Percentiles rank a stretch among this genome's conserved stretches.
Evolutionary conservation across 2,888 invertebrate genomes (phyloP).

Genomic region (Lucinisca nassula): DNA sequence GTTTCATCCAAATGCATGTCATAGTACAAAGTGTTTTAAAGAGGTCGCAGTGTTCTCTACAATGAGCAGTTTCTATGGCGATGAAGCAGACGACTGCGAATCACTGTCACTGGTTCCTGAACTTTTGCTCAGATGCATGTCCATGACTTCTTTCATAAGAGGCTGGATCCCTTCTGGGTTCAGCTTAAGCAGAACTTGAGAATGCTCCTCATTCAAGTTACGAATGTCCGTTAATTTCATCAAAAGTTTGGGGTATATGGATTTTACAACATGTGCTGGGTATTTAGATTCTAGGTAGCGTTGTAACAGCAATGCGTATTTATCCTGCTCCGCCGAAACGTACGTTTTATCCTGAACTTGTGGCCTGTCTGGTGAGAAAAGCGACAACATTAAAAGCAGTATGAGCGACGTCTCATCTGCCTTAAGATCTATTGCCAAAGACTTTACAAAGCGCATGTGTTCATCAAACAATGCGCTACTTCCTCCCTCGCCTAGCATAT

Average conservation of each 20-base stretch:
- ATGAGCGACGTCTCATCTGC: constrained; percentile 97
- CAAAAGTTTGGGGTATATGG: constrained; percentile 90
- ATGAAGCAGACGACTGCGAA: constrained; percentile 56
- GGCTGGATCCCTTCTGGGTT: constrained; percentile 98
- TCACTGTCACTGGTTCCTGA: constrained; percentile 47
- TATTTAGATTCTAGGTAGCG: constrained; percentile 87
- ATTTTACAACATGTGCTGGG: constrained; percentile 80
- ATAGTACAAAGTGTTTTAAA: too few relatives aligned
- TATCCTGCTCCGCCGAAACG: constrained; percentile 87
- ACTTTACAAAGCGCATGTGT: constrained; percentile 88
- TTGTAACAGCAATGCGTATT: constrained; percentile 86
- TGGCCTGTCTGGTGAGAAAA: constrained; percentile 95
- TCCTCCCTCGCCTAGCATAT: constrained; percentile 64
- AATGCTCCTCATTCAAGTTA: constrained; percentile 96
- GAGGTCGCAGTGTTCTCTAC: too few relatives aligned
- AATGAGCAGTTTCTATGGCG: constrained; percentile 18
- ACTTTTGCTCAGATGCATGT: constrained; percentile 89
- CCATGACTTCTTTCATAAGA: constrained; percentile 97
- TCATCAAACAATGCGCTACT: constrained; percentile 86
- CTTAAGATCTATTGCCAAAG: constrained; percentile 93
- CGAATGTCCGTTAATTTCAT: constrained; percentile 97
- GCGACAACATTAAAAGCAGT: constrained; percentile 96
- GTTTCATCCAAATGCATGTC: too few relatives aligned
- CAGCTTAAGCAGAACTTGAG: constrained; percentile 97
- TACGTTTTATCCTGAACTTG: constrained; percentile 89